These are phyloP conservation scores for Alentia gelatinosa DNA, from an alignment of 2,888 invertebrate species.

Conservation along the genomic window DNA sequence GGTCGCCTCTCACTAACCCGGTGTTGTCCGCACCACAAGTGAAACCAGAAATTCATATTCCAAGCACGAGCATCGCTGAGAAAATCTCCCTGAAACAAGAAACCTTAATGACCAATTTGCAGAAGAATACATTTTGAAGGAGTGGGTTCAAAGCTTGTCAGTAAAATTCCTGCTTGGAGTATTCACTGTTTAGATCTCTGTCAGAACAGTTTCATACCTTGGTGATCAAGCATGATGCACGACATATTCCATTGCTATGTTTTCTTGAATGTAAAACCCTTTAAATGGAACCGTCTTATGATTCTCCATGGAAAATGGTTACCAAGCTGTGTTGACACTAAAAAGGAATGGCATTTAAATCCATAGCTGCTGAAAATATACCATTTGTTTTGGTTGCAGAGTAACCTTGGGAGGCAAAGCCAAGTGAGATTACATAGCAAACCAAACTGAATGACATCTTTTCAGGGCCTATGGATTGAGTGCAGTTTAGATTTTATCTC, in stretches of 20 bases:
- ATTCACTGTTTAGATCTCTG: not conserved
- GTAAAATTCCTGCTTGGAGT: not conserved
- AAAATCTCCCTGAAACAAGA: not conserved
- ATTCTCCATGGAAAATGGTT: no score
- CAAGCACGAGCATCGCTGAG: not conserved
- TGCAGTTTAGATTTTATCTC: no score
- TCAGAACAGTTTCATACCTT: not conserved
- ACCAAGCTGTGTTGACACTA: no score
- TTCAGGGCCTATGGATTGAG: no score
- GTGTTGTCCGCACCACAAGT: not conserved
- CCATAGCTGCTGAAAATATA: no score
- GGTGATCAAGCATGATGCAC: not conserved
- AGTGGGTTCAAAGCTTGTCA: not conserved
- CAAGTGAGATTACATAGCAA: no score
- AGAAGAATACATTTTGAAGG: not conserved
- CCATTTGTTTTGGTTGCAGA: no score
- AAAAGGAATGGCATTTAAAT: no score
- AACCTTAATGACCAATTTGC: not conserved
- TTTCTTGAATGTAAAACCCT: constrained; percentile 13
- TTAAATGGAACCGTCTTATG: not conserved
- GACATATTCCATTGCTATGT: not conserved
- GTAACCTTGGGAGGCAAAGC: no score
- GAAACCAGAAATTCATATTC: not conserved
- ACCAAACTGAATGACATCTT: no score
- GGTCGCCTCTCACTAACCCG: no score